A percentile compares a stretch with the other conserved stretches of the same genome.
Conservation (phyloP, 2,113 vertebrate species). For the Noctilio leporinus region DNA sequence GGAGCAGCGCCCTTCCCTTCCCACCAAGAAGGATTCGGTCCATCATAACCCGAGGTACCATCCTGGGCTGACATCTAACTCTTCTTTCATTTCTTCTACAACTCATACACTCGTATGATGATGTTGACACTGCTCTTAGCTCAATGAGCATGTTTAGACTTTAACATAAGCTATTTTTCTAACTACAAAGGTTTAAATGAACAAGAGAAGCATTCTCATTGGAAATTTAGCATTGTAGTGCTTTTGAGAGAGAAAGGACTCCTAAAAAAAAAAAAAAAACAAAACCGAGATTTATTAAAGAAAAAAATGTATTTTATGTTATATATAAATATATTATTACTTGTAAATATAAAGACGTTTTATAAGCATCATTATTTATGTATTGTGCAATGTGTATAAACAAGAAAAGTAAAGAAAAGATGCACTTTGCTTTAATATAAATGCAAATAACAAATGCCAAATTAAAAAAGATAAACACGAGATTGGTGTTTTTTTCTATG, state of each 20-base stretch:
- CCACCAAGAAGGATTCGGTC: conserved; percentile 66
- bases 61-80: conserved; percentile 76
- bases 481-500: conserved; percentile 77
- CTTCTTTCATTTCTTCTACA: conserved; percentile 79
- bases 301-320: conserved; percentile 99
- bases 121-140: conserved; percentile 86
- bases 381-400: conserved; percentile 99
- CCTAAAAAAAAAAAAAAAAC: conserved; percentile 78
- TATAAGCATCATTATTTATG: conserved; percentile 99
- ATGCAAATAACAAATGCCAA: conserved; percentile 99
- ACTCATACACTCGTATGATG: conserved; percentile 87
- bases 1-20: neutral
- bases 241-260: conserved; percentile 84
- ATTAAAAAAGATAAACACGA: conserved; percentile 86
- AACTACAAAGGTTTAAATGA: conserved; percentile 86
- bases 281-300: conserved; percentile 97
- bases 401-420: conserved; percentile 95
- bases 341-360: conserved; percentile 99
- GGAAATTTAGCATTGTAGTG: conserved; percentile 85
- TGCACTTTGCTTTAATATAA: conserved; percentile 99
- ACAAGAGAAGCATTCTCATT: conserved; percentile 84
- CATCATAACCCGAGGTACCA: conserved; percentile 74
- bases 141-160: conserved; percentile 87
- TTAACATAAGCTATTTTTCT: conserved; percentile 91
- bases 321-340: conserved; percentile 99